These are phyloP conservation scores for Chloropsis hardwickii DNA, from an alignment of 2,113 vertebrate species.

Conservation along the genomic window DNA sequence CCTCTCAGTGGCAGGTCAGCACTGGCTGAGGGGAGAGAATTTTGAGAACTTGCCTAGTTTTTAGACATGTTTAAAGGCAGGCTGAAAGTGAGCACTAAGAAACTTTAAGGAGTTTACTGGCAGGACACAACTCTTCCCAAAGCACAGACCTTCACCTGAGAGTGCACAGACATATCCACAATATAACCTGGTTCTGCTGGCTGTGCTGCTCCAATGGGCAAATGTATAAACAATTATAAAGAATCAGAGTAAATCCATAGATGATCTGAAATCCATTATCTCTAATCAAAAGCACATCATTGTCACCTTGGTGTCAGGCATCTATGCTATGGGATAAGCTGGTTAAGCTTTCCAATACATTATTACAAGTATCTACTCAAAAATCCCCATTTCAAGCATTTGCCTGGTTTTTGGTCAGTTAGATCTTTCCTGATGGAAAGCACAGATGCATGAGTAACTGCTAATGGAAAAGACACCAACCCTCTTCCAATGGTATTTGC, in stretches of 20 bases:
- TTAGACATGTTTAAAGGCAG: neutral
- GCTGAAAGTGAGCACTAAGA: neutral
- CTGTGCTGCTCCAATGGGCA: neutral
- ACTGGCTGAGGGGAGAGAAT: neutral
- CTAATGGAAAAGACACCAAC: neutral
- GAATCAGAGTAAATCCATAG: neutral
- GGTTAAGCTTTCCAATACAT: neutral
- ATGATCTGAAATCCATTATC: neutral
- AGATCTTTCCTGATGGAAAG: neutral
- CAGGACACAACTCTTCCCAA: neutral
- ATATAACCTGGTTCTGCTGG: neutral
- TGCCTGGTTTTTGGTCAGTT: neutral
- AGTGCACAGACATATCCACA: neutral
- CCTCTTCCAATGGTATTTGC: neutral
- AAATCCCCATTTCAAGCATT: neutral
- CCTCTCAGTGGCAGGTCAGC: neutral
- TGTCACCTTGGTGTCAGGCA: neutral
- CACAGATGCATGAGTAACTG: neutral
- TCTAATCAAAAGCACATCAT: neutral
- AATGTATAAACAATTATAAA: neutral
- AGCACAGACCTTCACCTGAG: neutral
- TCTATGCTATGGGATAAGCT: neutral
- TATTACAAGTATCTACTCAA: neutral
- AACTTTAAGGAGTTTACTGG: neutral
- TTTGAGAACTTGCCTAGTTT: neutral